Evolutionary conservation across 2,888 invertebrate species (phyloP).

Genomic region (Mechanitis mazaeus): DNA sequence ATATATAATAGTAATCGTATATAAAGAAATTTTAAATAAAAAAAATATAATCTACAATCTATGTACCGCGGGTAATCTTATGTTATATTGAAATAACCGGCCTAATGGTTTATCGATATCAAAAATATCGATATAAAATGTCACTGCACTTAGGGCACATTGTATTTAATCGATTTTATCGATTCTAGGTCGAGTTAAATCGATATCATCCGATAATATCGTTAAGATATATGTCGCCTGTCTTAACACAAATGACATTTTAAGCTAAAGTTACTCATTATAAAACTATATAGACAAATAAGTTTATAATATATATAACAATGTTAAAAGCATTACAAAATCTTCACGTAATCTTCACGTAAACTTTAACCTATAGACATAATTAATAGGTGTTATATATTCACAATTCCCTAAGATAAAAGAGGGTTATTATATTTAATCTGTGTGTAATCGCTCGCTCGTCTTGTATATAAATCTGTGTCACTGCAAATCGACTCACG

Average conservation of each 20-base stretch:
- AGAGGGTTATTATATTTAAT: slow-evolving; percentile 34
- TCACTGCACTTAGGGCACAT: slow-evolving; percentile 60
- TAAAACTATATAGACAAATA: too few species aligned
- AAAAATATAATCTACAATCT: too few species aligned
- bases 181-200: slow-evolving; percentile 49
- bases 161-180: slow-evolving; percentile 63
- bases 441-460: slow-evolving; percentile 46
- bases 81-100: too few species aligned
- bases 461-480: slow-evolving; percentile 43
- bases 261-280: slow-evolving; percentile 53
- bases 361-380: not conserved
- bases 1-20: too few species aligned
- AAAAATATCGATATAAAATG: slow-evolving; percentile 38
- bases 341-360: too few species aligned
- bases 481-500: slow-evolving; percentile 44
- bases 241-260: slow-evolving; percentile 74
- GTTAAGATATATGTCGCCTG: slow-evolving; percentile 69
- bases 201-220: slow-evolving; percentile 61
- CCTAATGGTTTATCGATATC: not conserved
- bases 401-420: slow-evolving; percentile 21
- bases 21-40: too few species aligned
- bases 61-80: too few species aligned
- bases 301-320: slow-evolving; percentile 59
- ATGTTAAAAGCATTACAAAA: slow-evolving; percentile 39
- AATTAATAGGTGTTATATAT: slow-evolving; percentile 5